phyloP scores from a whole-genome alignment of 2,113 vertebrate genomes.

The Arvicanthis niloticus region DNA sequence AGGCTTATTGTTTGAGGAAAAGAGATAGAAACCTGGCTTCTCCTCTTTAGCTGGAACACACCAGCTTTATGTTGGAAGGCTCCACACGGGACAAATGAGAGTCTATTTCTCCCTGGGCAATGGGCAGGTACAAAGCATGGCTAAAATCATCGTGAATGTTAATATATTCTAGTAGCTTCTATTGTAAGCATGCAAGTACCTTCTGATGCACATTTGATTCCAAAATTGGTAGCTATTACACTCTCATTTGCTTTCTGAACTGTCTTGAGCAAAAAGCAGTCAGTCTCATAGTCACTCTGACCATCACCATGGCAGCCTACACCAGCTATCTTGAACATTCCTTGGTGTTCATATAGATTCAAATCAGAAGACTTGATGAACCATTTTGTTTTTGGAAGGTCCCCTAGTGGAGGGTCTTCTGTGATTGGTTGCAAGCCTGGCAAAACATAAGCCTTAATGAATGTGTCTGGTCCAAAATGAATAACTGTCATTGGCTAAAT shows the following conservation, averaged over 20 bases:
- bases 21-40: not conserved
- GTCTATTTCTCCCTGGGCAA: not conserved
- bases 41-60: not conserved
- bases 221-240: not conserved
- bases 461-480: not conserved
- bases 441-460: not conserved
- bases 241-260: not conserved
- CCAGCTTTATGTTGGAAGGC: not conserved
- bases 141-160: not conserved
- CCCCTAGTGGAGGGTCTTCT: not conserved
- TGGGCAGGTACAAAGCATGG: not conserved
- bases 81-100: not conserved
- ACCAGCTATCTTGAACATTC: not conserved
- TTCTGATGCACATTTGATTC: not conserved
- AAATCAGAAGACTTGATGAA: not conserved
- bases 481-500: not conserved
- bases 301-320: too few species aligned
- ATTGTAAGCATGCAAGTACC: not conserved
- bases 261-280: not conserved
- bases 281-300: not conserved
- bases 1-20: constrained; percentile 27
- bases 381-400: not conserved
- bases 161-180: not conserved
- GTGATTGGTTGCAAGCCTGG: not conserved
- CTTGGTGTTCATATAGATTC: too few species aligned